These are phyloP conservation scores for Trematomus loennbergii DNA, from an alignment of 2,113 vertebrate species.

Conservation along the genomic window DNA sequence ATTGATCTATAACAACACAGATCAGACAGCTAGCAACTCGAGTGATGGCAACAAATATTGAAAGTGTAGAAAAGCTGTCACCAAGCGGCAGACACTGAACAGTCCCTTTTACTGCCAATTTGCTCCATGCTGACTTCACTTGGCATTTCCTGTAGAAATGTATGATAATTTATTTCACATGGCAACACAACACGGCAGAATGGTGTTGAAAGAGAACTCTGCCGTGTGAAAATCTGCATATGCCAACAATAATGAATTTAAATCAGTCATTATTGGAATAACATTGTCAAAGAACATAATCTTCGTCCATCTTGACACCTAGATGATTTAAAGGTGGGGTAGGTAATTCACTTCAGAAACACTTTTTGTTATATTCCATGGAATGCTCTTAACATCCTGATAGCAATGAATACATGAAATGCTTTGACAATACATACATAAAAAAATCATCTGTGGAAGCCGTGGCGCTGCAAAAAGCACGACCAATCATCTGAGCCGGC, in stretches of 20 bases:
- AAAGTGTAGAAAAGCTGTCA: conserved; percentile 15
- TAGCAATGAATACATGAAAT: too few species aligned
- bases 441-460: too few species aligned
- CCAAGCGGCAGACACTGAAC: conserved; percentile 5
- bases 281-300: too few species aligned
- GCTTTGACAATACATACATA: too few species aligned
- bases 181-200: conserved; percentile 13
- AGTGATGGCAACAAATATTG: conserved; percentile 23
- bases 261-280: too few species aligned
- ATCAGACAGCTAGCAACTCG: conserved; percentile 43
- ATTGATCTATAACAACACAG: conserved; percentile 39
- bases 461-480: too few species aligned
- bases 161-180: conserved; percentile 15
- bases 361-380: too few species aligned
- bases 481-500: too few species aligned
- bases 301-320: not conserved
- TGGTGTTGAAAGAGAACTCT: not conserved
- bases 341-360: too few species aligned
- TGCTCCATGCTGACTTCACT: conserved; percentile 8
- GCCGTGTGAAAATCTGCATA: conserved; percentile 12
- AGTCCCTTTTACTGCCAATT: not conserved
- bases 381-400: too few species aligned
- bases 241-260: too few species aligned
- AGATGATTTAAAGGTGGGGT: too few species aligned
- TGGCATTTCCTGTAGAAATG: conserved; percentile 15